Percentiles rank a stretch among this genome's conserved stretches.
Evolutionary conservation across 2,888 invertebrate genomes (phyloP).

Genomic region (Euspilapteryx auroguttella): DNA sequence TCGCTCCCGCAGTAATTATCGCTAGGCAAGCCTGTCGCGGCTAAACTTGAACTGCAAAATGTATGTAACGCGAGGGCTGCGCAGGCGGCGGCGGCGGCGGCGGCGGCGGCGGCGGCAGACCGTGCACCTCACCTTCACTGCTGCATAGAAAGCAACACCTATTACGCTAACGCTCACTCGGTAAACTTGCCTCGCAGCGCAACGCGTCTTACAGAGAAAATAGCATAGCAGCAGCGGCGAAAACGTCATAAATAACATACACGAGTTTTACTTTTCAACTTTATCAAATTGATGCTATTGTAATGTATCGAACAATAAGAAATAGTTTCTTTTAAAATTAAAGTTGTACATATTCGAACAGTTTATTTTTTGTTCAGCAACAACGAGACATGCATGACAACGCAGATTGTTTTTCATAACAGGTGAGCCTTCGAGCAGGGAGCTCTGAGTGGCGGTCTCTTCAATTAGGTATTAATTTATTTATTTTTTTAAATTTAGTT

Average conservation of each 20-base stretch:
- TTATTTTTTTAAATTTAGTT: no score
- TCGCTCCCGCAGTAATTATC: constrained; percentile 14
- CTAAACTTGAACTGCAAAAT: constrained; percentile 54
- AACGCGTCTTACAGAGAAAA: constrained; percentile 7
- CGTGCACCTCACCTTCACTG: constrained; percentile 53
- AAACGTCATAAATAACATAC: not conserved
- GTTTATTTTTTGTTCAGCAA: constrained; percentile 26
- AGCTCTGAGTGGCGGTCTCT: no score
- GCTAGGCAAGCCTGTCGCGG: no score
- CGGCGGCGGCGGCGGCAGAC: constrained; percentile 6
- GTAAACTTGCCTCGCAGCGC: constrained; percentile 15
- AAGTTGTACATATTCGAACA: no score
- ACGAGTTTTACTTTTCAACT: not conserved
- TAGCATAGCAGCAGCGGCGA: not conserved
- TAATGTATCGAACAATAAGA: no score
- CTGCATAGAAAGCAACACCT: constrained; percentile 54
- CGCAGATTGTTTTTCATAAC: no score
- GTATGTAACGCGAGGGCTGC: constrained; percentile 22
- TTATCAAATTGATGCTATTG: not conserved
- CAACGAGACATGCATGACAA: no score
- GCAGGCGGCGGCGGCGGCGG: no score
- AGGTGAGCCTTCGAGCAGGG: no score
- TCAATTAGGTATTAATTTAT: no score
- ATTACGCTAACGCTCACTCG: constrained; percentile 32
- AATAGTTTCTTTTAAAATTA: no score